phyloP scores from a whole-genome alignment of 2,888 invertebrate genomes.

The Sinhomidia bicolor region DNA sequence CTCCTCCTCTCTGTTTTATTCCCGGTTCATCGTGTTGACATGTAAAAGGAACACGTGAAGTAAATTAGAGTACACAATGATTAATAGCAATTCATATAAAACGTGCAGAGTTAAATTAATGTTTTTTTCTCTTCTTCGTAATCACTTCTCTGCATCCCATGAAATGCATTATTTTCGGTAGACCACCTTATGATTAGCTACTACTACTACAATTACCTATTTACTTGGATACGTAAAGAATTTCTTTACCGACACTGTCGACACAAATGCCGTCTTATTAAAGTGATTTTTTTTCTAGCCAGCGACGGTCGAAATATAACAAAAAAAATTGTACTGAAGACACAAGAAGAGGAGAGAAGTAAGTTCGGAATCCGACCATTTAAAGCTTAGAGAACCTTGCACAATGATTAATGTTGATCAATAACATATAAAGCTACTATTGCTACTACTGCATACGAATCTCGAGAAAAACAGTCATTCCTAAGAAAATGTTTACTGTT shows the following conservation, averaged over 20 bases:
- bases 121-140: too few species aligned
- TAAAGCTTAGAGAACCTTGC: constrained; percentile 22
- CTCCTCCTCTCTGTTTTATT: too few species aligned
- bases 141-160: not conserved
- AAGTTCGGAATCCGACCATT: not conserved
- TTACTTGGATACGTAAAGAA: not conserved
- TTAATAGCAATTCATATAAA: not conserved
- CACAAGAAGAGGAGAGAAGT: not conserved
- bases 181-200: not conserved
- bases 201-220: not conserved
- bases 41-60: not conserved
- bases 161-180: not conserved
- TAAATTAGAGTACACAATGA: constrained; percentile 21
- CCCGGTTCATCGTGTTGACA: not conserved
- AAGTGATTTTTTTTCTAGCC: too few species aligned
- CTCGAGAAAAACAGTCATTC: constrained; percentile 10
- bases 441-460: constrained; percentile 37
- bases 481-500: constrained; percentile 29
- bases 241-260: too few species aligned
- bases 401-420: constrained; percentile 51
- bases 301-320: too few species aligned
- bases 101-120: not conserved
- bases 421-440: constrained; percentile 40
- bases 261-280: too few species aligned
- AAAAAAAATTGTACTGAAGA: too few species aligned